Conservation (phyloP, 2,797 vertebrate genomes). For the Gymnothorax reevesii region DNA sequence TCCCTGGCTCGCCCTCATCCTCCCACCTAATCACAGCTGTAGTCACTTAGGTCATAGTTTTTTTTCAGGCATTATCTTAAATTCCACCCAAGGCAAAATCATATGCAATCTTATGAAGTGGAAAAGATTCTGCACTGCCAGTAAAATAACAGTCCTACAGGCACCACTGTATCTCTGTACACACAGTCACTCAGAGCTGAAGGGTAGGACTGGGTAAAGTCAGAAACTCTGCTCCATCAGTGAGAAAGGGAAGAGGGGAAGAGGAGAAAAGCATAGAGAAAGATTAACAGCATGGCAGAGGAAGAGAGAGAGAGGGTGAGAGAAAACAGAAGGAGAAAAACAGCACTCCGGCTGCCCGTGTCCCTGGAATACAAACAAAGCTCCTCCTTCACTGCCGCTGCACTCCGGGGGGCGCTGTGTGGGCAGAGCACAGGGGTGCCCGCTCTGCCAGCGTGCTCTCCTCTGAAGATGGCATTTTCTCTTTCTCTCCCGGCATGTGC, state of each 20-base stretch:
- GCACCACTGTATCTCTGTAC: too few relatives aligned
- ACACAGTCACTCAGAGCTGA: conserved; percentile 37
- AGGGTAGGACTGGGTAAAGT: conserved; percentile 55
- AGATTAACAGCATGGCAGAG: conserved; percentile 50
- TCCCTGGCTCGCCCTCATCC: conserved; percentile 1
- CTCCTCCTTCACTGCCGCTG: conserved; percentile 47
- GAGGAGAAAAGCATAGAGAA: conserved; percentile 27
- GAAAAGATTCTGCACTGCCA: too few relatives aligned
- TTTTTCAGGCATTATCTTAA: too few relatives aligned
- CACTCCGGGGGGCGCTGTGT: conserved; percentile 61
- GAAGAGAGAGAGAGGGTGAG: conserved; percentile 49
- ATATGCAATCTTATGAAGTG: too few relatives aligned
- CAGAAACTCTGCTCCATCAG: conserved; percentile 54
- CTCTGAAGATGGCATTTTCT: conserved; percentile 70
- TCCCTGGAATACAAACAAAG: conserved; percentile 73
- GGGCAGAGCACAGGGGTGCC: conserved; percentile 64
- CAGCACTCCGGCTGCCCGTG: conserved; percentile 59
- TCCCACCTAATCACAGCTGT: conserved; percentile 22
- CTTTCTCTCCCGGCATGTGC: conserved; percentile 53
- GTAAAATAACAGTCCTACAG: too few relatives aligned
- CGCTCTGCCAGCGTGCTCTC: conserved; percentile 54
- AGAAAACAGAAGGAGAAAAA: conserved; percentile 35
- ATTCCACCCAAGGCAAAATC: too few relatives aligned
- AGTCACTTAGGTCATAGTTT: too few relatives aligned
- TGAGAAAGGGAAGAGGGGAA: conserved; percentile 57